These are phyloP conservation scores for Thumatha senex DNA, from an alignment of 2,888 invertebrate genomes.

Conservation along the genomic window DNA sequence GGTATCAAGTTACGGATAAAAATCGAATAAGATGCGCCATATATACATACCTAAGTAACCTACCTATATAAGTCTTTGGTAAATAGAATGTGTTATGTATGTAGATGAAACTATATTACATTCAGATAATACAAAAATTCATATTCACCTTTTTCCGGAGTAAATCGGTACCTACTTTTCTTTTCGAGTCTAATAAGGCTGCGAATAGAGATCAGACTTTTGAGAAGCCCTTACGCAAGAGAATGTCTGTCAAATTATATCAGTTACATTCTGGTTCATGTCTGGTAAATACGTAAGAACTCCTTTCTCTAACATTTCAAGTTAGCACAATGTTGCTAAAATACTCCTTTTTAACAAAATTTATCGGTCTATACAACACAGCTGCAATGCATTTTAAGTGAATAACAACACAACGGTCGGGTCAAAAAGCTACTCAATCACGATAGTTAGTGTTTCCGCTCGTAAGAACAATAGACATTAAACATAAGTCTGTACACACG, in stretches of 20 bases:
- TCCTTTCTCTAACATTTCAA: background rate
- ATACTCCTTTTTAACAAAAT: background rate
- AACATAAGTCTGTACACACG: constrained; percentile 16
- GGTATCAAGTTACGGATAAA: constrained; percentile 30
- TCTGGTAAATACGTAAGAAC: background rate
- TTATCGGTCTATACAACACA: background rate
- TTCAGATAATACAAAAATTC: background rate
- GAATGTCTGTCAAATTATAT: background rate
- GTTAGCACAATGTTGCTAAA: background rate
- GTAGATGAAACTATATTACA: constrained; percentile 1
- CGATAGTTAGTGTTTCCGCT: constrained; percentile 33
- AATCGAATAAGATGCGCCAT: constrained; percentile 15
- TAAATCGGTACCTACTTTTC: background rate
- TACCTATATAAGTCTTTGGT: constrained; percentile 4
- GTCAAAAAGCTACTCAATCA: constrained; percentile 7
- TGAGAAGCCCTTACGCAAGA: background rate
- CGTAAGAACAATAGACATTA: constrained; percentile 39
- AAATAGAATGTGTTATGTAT: background rate
- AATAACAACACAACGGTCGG: constrained; percentile 1
- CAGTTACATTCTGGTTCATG: background rate
- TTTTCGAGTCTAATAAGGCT: background rate
- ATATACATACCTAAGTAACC: background rate
- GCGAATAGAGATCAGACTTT: background rate
- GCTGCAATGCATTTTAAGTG: background rate
- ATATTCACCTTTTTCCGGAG: background rate